Evolutionary conservation across 2,797 vertebrate genomes (phyloP).

Genomic region (Xiphorhynchus erythropygius): DNA sequence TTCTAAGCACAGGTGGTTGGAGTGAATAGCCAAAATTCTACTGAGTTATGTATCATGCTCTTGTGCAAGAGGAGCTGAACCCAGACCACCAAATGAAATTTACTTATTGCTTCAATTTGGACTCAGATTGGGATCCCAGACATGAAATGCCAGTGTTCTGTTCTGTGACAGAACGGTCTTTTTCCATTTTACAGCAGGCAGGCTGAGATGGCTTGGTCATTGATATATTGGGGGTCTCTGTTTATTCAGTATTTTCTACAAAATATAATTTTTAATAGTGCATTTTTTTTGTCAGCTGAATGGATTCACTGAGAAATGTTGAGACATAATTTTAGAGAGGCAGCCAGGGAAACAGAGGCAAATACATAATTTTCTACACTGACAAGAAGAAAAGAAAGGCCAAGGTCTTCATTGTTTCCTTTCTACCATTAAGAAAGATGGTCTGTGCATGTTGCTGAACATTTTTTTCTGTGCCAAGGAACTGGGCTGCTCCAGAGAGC

Average conservation of each 20-base stretch:
- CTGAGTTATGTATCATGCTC: not conserved
- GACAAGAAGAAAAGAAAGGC: not conserved
- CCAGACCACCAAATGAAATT: not conserved
- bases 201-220: not conserved
- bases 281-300: not conserved
- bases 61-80: constrained; percentile 2
- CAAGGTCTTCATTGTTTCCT: not conserved
- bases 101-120: not conserved
- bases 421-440: not conserved
- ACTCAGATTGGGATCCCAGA: not conserved
- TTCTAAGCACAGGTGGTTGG: not conserved
- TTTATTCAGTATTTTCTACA: not conserved
- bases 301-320: not conserved
- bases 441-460: not conserved
- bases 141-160: not conserved
- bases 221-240: not conserved
- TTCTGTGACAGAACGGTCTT: not conserved
- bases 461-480: not conserved
- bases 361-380: not conserved
- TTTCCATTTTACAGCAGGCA: not conserved
- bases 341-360: not conserved
- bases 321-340: not conserved
- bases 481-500: not conserved
- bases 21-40: not conserved
- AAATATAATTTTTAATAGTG: not conserved